These are phyloP conservation scores for Bilobella aurantiaca DNA, from an alignment of 1,140 invertebrate genomes.

Conservation along the genomic window DNA sequence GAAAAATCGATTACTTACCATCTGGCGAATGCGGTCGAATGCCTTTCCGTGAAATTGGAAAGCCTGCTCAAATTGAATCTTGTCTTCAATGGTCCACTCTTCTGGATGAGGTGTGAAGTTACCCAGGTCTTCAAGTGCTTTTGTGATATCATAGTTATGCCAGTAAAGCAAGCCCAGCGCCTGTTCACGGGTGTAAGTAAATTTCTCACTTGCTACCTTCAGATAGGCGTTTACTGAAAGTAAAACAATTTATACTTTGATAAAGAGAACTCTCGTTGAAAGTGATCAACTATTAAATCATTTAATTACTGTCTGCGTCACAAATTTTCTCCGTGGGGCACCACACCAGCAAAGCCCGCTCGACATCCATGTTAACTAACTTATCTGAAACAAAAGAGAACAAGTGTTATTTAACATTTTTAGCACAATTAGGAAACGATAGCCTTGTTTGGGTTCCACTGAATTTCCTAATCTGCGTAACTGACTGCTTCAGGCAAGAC, in stretches of 20 bases:
- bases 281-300: too few relatives aligned
- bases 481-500: too few relatives aligned
- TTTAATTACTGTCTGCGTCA: conserved; percentile 67
- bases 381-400: neutral
- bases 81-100: conserved; percentile 97
- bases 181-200: conserved; percentile 95
- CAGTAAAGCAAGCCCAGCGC: conserved; percentile 95
- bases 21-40: conserved; percentile 92
- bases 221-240: conserved; percentile 87
- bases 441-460: too few relatives aligned
- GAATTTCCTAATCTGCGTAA: too few relatives aligned
- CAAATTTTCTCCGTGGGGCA: conserved; percentile 78
- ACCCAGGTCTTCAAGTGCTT: conserved; percentile 80
- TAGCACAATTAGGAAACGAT: neutral
- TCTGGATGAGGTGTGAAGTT: conserved; percentile 97
- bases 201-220: conserved; percentile 89
- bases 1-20: conserved; percentile 54
- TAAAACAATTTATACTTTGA: conserved; percentile 15
- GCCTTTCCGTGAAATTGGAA: conserved; percentile 97
- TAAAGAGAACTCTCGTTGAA: conserved; percentile 1
- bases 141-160: conserved; percentile 92
- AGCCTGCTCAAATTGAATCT: conserved; percentile 94
- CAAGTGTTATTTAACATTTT: neutral
- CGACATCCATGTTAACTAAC: conserved; percentile 40
- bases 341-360: conserved; percentile 88